These are phyloP conservation scores for Amphilophus citrinellus DNA, from an alignment of 2,113 vertebrate genomes.

Conservation along the genomic window DNA sequence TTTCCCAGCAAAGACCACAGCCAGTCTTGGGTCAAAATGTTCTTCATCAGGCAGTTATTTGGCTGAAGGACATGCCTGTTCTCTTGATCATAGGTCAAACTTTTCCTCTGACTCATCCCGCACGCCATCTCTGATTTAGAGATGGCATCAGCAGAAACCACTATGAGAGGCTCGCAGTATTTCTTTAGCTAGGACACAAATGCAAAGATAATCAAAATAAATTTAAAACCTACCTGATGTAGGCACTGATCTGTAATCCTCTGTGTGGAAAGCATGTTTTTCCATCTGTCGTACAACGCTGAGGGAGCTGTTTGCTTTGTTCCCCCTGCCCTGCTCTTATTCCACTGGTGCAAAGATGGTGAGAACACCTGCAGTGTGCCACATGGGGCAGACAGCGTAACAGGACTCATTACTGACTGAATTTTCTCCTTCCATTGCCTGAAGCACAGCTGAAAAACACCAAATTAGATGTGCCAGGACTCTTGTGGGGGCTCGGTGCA, in stretches of 20 bases:
- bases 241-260: not conserved
- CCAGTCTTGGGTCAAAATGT: conserved; percentile 54
- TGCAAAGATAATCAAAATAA: not conserved
- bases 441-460: conserved; percentile 45
- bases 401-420: conserved; percentile 62
- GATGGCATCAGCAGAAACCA: not conserved
- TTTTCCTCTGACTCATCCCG: conserved; percentile 45
- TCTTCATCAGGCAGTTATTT: conserved; percentile 23
- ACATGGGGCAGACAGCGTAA: conserved; percentile 43
- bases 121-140: conserved; percentile 27
- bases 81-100: conserved; percentile 47
- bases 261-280: not conserved
- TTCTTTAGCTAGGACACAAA: not conserved
- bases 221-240: not conserved
- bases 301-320: conserved; percentile 7
- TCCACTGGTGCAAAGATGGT: conserved; percentile 33
- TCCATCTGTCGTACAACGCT: not conserved
- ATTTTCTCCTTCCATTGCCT: conserved; percentile 50
- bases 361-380: conserved; percentile 48
- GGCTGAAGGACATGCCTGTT: conserved; percentile 22
- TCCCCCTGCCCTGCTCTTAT: conserved; percentile 18
- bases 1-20: conserved; percentile 71
- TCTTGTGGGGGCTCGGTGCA: conserved; percentile 26
- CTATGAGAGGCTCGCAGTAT: not conserved
- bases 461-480: conserved; percentile 52